Evolutionary conservation across 2,113 vertebrate genomes (phyloP), one percentile per base, ranked within the genome.

Genomic region (Bos taurus): DNA sequence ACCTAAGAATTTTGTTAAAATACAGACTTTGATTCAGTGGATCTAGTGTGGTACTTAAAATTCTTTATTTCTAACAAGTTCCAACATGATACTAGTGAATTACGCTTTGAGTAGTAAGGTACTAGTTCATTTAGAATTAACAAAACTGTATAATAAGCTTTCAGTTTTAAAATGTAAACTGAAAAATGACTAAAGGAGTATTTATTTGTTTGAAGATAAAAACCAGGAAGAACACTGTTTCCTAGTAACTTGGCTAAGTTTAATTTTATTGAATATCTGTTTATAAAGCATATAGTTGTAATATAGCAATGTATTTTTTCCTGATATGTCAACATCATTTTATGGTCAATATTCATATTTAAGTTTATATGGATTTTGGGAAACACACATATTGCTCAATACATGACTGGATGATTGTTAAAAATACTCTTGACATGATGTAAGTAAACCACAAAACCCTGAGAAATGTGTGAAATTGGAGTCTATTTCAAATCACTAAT

Each of bases 401-500:
- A 87, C 4, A 62, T 74, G 30, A 59, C 46, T 1, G 90, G 56
- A 77, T 48, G 25, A 25, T 88, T 48, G 15, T 78, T 56, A 19
- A 46, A 78, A 46, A 40, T 25, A 36, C 12, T 15, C 5, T 36
- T 81, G 7, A 9, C 90, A 14, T 48, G 11, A 17, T 36, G 40
- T 81, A 87, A 90, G n/a, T 30, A 84, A 84, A 40, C 3, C 25
- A 28, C 6, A 52, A 67, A 56, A 25, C 5, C 3, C 43, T 82
- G 25, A 64, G 6, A 16, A 40, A 84, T 71, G 4, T 71, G 16
- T 94, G 25, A 93, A 57, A 83, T 12, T 67, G 77, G 54, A 21
- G 11, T 77, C 36, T 80, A 7, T 84, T 97, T 96, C 54, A 78
- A 92, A 93, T 88, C 36, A 82, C 33, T 95, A 91, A 90, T 50